Evolutionary conservation across 1,140 invertebrate genomes (phyloP).

Genomic region (Drosophila ambigua): DNA sequence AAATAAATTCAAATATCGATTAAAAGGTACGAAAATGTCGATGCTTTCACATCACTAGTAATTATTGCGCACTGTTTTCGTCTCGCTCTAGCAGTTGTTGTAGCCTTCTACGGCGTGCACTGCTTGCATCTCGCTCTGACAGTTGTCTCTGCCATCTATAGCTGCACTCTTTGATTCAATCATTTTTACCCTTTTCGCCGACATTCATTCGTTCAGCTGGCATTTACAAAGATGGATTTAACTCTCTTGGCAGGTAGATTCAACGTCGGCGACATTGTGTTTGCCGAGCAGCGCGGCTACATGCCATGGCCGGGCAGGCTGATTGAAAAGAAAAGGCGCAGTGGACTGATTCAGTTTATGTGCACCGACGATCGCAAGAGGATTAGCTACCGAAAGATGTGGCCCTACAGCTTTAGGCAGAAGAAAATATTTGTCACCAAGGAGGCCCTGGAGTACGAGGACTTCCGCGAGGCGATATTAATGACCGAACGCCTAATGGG

Average conservation of each 20-base stretch:
- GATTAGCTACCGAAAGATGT: constrained; percentile 30
- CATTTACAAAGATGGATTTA: neutral
- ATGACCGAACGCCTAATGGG: constrained; percentile 10
- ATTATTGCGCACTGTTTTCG: neutral
- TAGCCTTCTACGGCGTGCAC: too few relatives aligned
- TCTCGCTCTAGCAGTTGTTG: neutral
- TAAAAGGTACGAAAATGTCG: too few relatives aligned
- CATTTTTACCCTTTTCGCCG: too few relatives aligned
- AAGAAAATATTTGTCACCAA: constrained; percentile 31
- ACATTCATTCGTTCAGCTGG: neutral
- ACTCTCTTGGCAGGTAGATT: constrained; percentile 7
- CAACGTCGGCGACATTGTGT: constrained; percentile 28
- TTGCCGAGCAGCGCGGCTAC: constrained; percentile 27
- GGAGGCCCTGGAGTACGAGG: neutral
- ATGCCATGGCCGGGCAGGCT: constrained; percentile 42
- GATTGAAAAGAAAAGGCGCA: neutral
- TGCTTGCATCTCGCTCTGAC: neutral
- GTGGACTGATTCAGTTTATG: constrained; percentile 5
- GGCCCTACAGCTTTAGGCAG: constrained; percentile 29
- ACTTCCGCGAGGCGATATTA: constrained; percentile 27
- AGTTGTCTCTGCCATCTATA: too few relatives aligned
- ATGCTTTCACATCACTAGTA: too few relatives aligned
- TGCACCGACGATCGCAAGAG: constrained; percentile 5
- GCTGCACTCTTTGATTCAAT: too few relatives aligned
- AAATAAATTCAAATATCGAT: too few relatives aligned